Evolutionary conservation across 1,140 invertebrate species (phyloP).

Genomic region (Penaeus japonicus): DNA sequence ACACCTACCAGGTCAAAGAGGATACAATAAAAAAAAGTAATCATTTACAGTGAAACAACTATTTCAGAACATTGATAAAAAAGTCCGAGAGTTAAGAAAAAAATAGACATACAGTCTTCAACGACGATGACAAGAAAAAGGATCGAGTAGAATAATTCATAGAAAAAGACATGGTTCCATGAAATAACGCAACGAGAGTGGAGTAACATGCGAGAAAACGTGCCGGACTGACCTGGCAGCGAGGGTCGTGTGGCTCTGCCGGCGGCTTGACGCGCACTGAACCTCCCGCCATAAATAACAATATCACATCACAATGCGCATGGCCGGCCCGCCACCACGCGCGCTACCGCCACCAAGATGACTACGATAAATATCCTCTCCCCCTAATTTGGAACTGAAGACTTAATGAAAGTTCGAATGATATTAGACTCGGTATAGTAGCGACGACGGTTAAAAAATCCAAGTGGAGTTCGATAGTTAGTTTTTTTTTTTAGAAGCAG

Average conservation of each 20-base stretch:
- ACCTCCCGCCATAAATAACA: slow-evolving; percentile 56
- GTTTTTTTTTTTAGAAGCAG: too few relatives aligned
- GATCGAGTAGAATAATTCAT: neutral
- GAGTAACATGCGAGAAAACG: slow-evolving; percentile 52
- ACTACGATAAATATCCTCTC: slow-evolving; percentile 37
- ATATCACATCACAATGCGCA: slow-evolving; percentile 56
- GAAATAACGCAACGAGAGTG: neutral
- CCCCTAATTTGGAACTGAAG: slow-evolving; percentile 22
- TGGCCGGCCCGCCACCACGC: slow-evolving; percentile 41
- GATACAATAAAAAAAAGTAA: neutral
- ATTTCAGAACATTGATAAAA: slow-evolving; percentile 10
- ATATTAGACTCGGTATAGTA: neutral
- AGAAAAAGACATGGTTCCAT: slow-evolving; percentile 35
- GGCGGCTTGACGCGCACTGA: slow-evolving; percentile 54
- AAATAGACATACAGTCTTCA: neutral
- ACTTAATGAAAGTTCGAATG: slow-evolving; percentile 10
- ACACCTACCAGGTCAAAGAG: neutral
- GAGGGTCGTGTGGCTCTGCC: slow-evolving; percentile 53
- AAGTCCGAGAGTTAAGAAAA: neutral
- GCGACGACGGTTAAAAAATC: neutral
- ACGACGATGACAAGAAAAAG: slow-evolving; percentile 25
- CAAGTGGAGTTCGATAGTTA: slow-evolving; percentile 14
- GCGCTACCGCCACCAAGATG: slow-evolving; percentile 45
- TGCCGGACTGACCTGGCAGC: slow-evolving; percentile 55
- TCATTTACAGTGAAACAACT: slow-evolving; percentile 13